These are phyloP conservation scores for Drosophila murphyi DNA, from an alignment of 1,140 invertebrate genomes.

Conservation along the genomic window DNA sequence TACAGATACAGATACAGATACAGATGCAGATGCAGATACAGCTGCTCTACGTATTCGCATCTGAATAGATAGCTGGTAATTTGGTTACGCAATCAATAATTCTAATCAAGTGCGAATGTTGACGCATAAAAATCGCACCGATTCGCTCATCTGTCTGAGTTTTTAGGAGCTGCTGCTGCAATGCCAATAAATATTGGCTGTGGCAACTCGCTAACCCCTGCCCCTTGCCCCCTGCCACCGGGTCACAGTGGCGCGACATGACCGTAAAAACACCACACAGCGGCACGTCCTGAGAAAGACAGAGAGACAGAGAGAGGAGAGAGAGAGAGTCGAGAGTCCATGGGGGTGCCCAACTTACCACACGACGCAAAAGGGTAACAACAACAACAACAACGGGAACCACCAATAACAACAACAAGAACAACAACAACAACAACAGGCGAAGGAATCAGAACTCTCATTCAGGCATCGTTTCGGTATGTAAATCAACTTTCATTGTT, in stretches of 20 bases:
- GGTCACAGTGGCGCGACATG: slow-evolving; percentile 48
- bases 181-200: slow-evolving; percentile 68
- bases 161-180: slow-evolving; percentile 34
- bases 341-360: slow-evolving; percentile 41
- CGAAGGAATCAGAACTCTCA: slow-evolving; percentile 3
- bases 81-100: slow-evolving; percentile 81
- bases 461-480: slow-evolving; percentile 76
- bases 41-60: slow-evolving; percentile 15
- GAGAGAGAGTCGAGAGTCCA: slow-evolving; percentile 25
- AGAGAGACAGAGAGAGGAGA: slow-evolving; percentile 1
- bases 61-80: slow-evolving; percentile 66
- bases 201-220: slow-evolving; percentile 21
- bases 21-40: slow-evolving; percentile 4
- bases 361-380: slow-evolving; percentile 58
- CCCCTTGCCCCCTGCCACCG: slow-evolving; percentile 9
- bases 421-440: neutral
- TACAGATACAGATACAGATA: neutral
- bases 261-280: slow-evolving; percentile 66
- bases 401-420: slow-evolving; percentile 43
- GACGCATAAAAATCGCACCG: slow-evolving; percentile 63
- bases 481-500: slow-evolving; percentile 85
- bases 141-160: slow-evolving; percentile 43
- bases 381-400: slow-evolving; percentile 50
- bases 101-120: slow-evolving; percentile 80
- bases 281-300: slow-evolving; percentile 35